Conservation (phyloP, 2,888 invertebrate species). For the Rutpela maculata region DNA sequence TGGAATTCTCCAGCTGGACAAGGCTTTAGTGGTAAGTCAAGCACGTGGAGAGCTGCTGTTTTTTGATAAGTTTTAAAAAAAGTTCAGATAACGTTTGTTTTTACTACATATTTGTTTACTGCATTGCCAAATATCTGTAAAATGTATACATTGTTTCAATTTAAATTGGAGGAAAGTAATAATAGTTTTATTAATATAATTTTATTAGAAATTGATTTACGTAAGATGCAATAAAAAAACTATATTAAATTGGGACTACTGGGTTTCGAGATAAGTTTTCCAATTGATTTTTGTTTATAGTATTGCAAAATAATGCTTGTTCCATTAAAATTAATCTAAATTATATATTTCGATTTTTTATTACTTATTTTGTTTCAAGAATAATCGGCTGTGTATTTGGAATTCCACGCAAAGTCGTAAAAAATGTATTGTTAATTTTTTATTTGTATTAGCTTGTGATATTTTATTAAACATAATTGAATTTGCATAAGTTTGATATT, state of each 20-base stretch:
- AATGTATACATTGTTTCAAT: not conserved
- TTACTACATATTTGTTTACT: not conserved
- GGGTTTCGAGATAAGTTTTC: no score
- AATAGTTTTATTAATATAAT: not conserved
- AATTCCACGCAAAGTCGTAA: not conserved
- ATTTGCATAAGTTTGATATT: no score
- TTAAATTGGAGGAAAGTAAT: not conserved
- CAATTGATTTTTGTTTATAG: not conserved
- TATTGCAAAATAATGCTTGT: not conserved
- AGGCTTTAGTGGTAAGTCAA: conserved; percentile 20
- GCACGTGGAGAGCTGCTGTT: conserved; percentile 20
- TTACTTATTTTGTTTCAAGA: not conserved
- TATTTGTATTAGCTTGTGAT: not conserved
- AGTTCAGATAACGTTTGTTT: conserved; percentile 8
- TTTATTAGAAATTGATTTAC: not conserved
- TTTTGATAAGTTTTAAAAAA: conserved; percentile 16
- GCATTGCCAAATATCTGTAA: conserved; percentile 7
- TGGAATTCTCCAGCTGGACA: not conserved
- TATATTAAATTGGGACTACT: no score
- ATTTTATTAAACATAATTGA: no score
- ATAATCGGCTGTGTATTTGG: not conserved
- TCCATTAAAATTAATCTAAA: not conserved
- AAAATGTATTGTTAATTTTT: not conserved
- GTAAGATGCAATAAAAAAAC: no score
- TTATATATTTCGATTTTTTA: not conserved